Conservation (phyloP, 2,113 vertebrate genomes). For the Kryptolebias marmoratus region DNA sequence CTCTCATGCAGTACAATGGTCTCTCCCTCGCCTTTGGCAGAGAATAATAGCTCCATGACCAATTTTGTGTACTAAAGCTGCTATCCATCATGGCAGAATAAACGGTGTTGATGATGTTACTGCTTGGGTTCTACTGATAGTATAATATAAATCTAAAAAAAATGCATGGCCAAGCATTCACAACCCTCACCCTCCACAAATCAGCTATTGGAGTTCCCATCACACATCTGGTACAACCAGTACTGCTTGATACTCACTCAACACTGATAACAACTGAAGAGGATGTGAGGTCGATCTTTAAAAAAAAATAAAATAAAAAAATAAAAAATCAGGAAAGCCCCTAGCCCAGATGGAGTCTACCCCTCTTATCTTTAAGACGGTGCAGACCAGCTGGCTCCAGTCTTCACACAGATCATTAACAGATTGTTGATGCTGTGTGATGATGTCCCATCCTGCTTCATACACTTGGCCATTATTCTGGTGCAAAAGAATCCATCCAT, state of each 20-base stretch:
- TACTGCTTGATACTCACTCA: not conserved
- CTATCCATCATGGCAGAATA: not conserved
- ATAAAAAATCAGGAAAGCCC: not conserved
- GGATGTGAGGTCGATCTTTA: not conserved
- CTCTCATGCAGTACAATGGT: too few relatives aligned
- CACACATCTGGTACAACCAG: not conserved
- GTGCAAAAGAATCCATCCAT: not conserved
- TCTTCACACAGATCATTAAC: not conserved
- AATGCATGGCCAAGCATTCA: not conserved
- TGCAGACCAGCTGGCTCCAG: not conserved
- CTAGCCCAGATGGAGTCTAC: not conserved
- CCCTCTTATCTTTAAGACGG: not conserved
- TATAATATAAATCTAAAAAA: constrained; percentile 32
- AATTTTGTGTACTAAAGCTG: too few relatives aligned
- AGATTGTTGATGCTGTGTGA: not conserved
- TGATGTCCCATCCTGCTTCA: not conserved
- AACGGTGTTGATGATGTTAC: not conserved
- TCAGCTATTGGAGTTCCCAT: not conserved
- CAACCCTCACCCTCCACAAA: not conserved
- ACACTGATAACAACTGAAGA: not conserved
- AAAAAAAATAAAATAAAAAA: not conserved
- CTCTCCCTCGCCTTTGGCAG: too few relatives aligned
- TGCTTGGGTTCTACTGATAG: constrained; percentile 9
- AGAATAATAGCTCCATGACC: too few relatives aligned
- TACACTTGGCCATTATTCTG: not conserved